Conservation (phyloP, 2,797 vertebrate genomes). For the Moxostoma hubbsi region DNA sequence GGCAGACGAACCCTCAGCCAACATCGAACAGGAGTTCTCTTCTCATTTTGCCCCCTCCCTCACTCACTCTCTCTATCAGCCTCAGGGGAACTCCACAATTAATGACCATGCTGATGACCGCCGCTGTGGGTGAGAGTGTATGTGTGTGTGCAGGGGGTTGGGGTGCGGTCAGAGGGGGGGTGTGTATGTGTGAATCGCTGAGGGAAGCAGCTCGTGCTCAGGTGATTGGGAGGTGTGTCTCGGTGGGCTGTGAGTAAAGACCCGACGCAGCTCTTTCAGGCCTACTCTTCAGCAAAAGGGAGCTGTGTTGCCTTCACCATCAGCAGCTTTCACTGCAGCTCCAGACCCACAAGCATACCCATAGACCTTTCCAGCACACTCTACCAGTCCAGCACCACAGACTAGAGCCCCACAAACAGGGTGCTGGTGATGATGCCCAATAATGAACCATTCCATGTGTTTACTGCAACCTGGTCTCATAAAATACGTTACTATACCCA, state of each 20-base stretch:
- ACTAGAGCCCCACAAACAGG: too few species aligned
- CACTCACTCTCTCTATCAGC: slow-evolving; percentile 51
- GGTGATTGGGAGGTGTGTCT: slow-evolving; percentile 65
- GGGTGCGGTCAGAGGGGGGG: slow-evolving; percentile 53
- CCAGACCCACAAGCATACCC: slow-evolving; percentile 20
- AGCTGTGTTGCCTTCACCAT: slow-evolving; percentile 71
- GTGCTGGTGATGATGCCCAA: too few species aligned
- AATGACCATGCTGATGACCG: slow-evolving; percentile 76
- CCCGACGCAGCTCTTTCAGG: slow-evolving; percentile 79
- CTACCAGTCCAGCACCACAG: too few species aligned
- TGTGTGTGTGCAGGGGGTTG: slow-evolving; percentile 43
- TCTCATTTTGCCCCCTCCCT: slow-evolving; percentile 33
- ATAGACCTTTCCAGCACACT: slow-evolving; percentile 4
- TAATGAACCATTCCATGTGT: too few species aligned
- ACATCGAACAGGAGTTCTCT: slow-evolving; percentile 46
- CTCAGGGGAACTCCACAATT: slow-evolving; percentile 71
- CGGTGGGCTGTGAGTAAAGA: slow-evolving; percentile 57
- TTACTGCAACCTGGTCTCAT: too few species aligned
- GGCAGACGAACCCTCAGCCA: slow-evolving; percentile 53
- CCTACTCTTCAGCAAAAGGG: slow-evolving; percentile 77
- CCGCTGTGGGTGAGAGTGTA: slow-evolving; percentile 47
- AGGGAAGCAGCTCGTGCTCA: slow-evolving; percentile 67
- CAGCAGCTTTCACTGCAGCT: slow-evolving; percentile 73
- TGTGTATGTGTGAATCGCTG: slow-evolving; percentile 65
- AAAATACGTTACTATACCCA: too few species aligned